A percentile compares a stretch with the other conserved stretches of the same genome.
phyloP scores from a whole-genome alignment of 2,888 invertebrate genomes.

The Trichopria drosophilae region DNA sequence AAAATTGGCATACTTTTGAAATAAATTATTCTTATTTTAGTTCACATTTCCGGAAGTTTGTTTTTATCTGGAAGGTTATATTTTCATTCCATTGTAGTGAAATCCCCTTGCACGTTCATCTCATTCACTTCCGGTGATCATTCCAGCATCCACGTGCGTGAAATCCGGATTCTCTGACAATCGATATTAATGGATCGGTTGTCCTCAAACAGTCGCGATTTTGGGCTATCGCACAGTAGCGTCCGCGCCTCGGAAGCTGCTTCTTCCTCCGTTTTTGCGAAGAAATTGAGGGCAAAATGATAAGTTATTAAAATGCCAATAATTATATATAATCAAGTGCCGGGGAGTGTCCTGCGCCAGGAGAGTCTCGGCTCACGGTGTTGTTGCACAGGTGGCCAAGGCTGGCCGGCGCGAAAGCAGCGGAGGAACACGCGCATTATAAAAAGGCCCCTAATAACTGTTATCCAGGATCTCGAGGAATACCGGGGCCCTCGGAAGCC shows the following conservation, averaged over 20 bases:
- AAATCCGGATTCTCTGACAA: no score
- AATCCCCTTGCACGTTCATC: no score
- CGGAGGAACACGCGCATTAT: constrained; percentile 49
- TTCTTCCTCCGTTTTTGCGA: constrained; percentile 51
- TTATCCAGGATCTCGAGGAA: constrained; percentile 58
- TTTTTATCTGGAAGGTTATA: no score
- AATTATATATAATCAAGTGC: constrained; percentile 58
- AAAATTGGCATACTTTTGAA: no score
- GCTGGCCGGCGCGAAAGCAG: constrained; percentile 34
- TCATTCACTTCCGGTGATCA: no score
- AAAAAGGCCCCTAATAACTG: constrained; percentile 58
- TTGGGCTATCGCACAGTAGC: constrained; percentile 57
- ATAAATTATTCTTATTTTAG: no score
- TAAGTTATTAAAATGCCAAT: constrained; percentile 59
- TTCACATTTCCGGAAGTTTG: no score
- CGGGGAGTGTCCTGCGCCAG: constrained; percentile 55
- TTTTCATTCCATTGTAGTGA: no score
- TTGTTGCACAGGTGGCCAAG: constrained; percentile 31
- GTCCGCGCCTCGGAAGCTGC: constrained; percentile 55
- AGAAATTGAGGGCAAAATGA: constrained; percentile 52
- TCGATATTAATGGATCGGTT: no score
- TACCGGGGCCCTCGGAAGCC: no score
- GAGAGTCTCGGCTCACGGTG: constrained; percentile 35
- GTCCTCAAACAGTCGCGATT: no score
- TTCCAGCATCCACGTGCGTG: no score